Evolutionary conservation across 2,113 vertebrate genomes (phyloP).

Genomic region (Tauraco erythrolophus): DNA sequence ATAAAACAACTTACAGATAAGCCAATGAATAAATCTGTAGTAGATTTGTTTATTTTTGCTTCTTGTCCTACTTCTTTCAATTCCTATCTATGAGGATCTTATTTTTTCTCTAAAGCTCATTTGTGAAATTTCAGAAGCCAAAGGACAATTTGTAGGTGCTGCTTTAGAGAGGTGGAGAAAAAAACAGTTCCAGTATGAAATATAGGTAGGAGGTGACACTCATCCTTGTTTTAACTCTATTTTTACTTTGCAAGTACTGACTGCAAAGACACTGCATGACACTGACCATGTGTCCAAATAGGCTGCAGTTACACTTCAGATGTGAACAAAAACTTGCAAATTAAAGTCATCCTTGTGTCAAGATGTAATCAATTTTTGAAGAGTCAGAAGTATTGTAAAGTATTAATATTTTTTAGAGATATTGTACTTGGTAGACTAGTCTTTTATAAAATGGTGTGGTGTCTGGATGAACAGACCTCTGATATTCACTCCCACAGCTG

Average conservation of each 20-base stretch:
- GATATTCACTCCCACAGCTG: background rate
- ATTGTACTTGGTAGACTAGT: background rate
- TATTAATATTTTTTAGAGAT: background rate
- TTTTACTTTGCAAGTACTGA: background rate
- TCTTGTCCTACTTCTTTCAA: background rate
- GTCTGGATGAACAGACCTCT: background rate
- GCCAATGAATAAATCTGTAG: background rate
- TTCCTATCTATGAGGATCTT: background rate
- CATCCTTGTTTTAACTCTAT: background rate
- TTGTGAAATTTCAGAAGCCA: background rate
- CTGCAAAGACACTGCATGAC: no score
- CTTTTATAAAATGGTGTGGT: background rate
- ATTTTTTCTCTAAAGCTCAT: background rate
- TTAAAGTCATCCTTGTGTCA: background rate
- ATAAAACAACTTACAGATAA: background rate
- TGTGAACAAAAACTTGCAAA: background rate
- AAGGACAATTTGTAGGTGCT: background rate
- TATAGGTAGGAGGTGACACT: background rate
- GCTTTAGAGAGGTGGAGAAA: background rate
- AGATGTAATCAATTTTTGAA: background rate
- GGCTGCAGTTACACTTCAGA: background rate
- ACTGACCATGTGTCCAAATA: background rate
- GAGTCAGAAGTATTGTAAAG: background rate
- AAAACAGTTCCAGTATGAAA: background rate
- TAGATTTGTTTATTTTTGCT: background rate